Conservation (phyloP, 2,797 vertebrate species). For the Ambastaia sidthimunki region DNA sequence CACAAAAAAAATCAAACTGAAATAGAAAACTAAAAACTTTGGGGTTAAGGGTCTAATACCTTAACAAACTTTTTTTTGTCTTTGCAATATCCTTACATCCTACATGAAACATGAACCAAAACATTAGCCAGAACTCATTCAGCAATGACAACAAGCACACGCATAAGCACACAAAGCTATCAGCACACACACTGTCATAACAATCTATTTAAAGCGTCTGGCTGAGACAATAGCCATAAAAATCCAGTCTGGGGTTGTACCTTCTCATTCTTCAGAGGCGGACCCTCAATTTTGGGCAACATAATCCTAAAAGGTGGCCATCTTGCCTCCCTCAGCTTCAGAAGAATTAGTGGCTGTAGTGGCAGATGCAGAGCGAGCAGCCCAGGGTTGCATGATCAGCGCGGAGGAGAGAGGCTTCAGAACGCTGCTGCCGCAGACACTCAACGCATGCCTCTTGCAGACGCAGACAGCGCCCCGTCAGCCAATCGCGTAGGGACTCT, state of each 20-base stretch:
- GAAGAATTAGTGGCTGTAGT: constrained; percentile 84
- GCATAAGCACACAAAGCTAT: constrained; percentile 59
- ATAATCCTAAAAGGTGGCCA: constrained; percentile 91
- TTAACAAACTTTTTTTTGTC: constrained; percentile 78
- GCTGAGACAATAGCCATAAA: constrained; percentile 53
- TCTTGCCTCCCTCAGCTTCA: constrained; percentile 88
- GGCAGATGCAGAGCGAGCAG: constrained; percentile 76
- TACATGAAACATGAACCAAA: constrained; percentile 79
- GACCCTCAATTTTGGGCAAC: constrained; percentile 83
- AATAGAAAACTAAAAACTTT: constrained; percentile 55
- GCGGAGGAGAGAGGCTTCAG: constrained; percentile 75
- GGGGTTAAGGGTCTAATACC: constrained; percentile 63
- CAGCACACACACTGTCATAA: constrained; percentile 52
- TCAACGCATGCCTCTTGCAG: constrained; percentile 84
- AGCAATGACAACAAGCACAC: constrained; percentile 45
- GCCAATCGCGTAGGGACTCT: constrained; percentile 84
- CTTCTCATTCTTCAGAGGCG: constrained; percentile 78
- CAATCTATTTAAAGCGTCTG: constrained; percentile 57
- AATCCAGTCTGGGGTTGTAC: constrained; percentile 61
- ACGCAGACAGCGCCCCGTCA: constrained; percentile 82
- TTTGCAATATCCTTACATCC: constrained; percentile 85
- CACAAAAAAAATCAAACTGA: constrained; percentile 50
- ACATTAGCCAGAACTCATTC: constrained; percentile 37
- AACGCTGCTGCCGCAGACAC: constrained; percentile 80
- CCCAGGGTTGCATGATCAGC: constrained; percentile 85